Conservation (phyloP, 2,797 vertebrate species). For the Protonibea diacanthus region DNA sequence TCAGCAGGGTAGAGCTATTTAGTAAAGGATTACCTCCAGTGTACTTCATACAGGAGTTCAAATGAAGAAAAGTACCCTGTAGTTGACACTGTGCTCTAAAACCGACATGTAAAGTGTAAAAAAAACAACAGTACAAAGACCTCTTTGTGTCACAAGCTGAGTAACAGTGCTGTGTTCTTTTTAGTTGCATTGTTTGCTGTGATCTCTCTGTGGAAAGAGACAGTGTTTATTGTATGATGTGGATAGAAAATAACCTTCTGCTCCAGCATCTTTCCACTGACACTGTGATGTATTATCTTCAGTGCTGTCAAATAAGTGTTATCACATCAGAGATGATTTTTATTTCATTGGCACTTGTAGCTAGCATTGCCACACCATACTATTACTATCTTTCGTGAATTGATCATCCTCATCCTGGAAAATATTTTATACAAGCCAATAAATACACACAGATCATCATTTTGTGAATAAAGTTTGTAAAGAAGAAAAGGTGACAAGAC, state of each 20-base stretch:
- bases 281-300: not conserved
- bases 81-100: slow-evolving; percentile 1
- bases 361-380: not conserved
- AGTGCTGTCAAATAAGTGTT: not conserved
- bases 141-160: slow-evolving; percentile 14
- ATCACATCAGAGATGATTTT: not conserved
- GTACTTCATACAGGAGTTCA: slow-evolving; percentile 1
- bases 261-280: not conserved
- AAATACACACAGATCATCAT: not conserved
- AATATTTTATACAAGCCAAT: not conserved
- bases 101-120: not conserved
- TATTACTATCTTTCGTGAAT: not conserved
- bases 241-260: slow-evolving; percentile 7
- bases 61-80: slow-evolving; percentile 2
- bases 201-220: not conserved
- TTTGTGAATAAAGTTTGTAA: not conserved
- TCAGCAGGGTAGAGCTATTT: not conserved
- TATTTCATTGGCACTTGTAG: not conserved
- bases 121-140: slow-evolving; percentile 29
- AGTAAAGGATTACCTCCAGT: not conserved
- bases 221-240: not conserved
- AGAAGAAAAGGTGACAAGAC: not conserved
- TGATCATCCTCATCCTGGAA: not conserved
- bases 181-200: slow-evolving; percentile 1
- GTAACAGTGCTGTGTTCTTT: not conserved